These are phyloP conservation scores for Microtus ochrogaster DNA, from an alignment of 2,113 vertebrate genomes.

Conservation along the genomic window DNA sequence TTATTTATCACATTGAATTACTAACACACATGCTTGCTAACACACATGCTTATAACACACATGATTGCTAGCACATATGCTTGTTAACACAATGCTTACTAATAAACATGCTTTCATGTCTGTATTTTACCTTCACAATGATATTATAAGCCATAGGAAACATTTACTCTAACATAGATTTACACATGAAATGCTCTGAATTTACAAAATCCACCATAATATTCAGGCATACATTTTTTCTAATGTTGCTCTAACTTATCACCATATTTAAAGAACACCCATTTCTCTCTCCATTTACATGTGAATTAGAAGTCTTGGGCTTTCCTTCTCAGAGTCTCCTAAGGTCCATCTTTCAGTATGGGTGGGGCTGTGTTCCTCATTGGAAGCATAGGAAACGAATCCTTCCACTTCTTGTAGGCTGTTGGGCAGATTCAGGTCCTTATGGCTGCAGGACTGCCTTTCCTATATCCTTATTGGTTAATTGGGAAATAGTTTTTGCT, in stretches of 20 bases:
- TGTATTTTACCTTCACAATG: constrained; percentile 17
- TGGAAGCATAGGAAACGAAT: neutral
- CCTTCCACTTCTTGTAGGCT: neutral
- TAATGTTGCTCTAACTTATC: too few relatives aligned
- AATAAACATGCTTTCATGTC: neutral
- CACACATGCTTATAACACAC: neutral
- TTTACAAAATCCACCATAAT: too few relatives aligned
- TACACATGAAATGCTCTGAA: neutral
- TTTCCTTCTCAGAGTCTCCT: neutral
- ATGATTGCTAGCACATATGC: too few relatives aligned
- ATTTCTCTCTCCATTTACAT: neutral
- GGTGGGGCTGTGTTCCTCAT: neutral
- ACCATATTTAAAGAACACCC: too few relatives aligned
- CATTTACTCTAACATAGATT: neutral
- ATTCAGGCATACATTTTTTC: too few relatives aligned
- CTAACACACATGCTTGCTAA: neutral
- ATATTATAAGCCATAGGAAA: neutral
- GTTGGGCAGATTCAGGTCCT: neutral
- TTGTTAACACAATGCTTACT: neutral
- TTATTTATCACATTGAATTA: neutral
- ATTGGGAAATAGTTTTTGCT: neutral
- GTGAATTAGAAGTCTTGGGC: neutral
- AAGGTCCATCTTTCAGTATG: neutral
- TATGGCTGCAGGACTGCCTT: neutral
- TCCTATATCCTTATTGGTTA: neutral